Evolutionary conservation across 2,888 invertebrate species (phyloP).

Genomic region (Trissolcus brochymenae): DNA sequence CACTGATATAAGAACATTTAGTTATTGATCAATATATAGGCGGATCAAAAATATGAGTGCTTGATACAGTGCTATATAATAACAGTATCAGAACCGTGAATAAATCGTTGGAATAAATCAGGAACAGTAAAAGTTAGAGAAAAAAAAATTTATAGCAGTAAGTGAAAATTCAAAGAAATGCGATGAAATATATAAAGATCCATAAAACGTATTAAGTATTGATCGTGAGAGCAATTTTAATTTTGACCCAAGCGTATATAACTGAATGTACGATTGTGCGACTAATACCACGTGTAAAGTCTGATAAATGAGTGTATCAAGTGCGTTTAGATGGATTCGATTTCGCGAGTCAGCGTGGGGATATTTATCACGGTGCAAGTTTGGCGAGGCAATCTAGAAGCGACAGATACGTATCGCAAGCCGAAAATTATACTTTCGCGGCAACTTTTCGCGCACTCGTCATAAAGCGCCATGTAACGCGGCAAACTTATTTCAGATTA

Average conservation of each 20-base stretch:
- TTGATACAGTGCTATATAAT: too few species aligned
- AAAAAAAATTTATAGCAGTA: too few species aligned
- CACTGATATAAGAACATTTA: too few species aligned
- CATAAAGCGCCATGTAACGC: slow-evolving; percentile 64
- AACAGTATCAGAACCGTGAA: too few species aligned
- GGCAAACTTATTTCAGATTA: slow-evolving; percentile 65
- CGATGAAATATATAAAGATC: too few species aligned
- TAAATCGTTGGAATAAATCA: too few species aligned
- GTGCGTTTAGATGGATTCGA: slow-evolving; percentile 37
- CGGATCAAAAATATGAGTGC: too few species aligned
- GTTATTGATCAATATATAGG: too few species aligned
- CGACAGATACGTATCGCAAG: slow-evolving; percentile 40
- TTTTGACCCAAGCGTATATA: not conserved
- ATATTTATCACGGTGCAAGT: slow-evolving; percentile 40
- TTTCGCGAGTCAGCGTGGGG: slow-evolving; percentile 32
- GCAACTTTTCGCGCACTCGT: slow-evolving; percentile 64
- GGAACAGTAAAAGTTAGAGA: too few species aligned
- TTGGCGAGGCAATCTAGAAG: slow-evolving; percentile 27
- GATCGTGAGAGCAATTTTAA: slow-evolving; percentile 1
- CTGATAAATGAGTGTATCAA: slow-evolving; percentile 38
- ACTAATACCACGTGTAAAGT: slow-evolving; percentile 26
- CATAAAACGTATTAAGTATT: too few species aligned
- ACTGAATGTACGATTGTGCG: slow-evolving; percentile 14
- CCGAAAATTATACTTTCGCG: slow-evolving; percentile 63
- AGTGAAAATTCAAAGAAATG: too few species aligned